These are phyloP conservation scores for Cotesia chilonis DNA, from an alignment of 1,140 invertebrate genomes.

Conservation along the genomic window DNA sequence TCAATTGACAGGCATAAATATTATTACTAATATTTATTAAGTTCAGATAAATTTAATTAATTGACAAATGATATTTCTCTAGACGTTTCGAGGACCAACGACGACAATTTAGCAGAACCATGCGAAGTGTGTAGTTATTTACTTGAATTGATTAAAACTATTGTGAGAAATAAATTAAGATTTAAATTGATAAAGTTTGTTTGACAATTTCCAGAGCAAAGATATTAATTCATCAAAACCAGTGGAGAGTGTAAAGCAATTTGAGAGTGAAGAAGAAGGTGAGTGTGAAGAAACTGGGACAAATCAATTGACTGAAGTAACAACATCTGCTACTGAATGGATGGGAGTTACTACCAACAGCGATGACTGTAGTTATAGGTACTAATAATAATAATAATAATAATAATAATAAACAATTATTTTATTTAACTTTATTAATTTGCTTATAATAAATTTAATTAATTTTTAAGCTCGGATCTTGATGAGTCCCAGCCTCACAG, in stretches of 20 bases:
- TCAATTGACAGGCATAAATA: no score
- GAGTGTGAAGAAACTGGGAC: slow-evolving; percentile 66
- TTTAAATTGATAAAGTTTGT: neutral
- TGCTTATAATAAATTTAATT: no score
- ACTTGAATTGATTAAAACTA: no score
- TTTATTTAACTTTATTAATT: no score
- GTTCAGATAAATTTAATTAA: no score
- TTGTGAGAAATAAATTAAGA: no score
- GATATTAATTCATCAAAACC: slow-evolving; percentile 40
- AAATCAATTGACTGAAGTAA: slow-evolving; percentile 67
- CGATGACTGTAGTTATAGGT: slow-evolving; percentile 82
- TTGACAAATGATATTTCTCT: no score
- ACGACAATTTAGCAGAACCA: no score
- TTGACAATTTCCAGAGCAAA: slow-evolving; percentile 53
- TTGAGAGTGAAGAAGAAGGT: slow-evolving; percentile 71
- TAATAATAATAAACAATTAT: neutral
- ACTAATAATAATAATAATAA: slow-evolving; percentile 6
- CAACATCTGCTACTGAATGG: slow-evolving; percentile 83
- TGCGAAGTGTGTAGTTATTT: no score
- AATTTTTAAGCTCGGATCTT: slow-evolving; percentile 71
- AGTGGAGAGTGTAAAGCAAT: slow-evolving; percentile 52
- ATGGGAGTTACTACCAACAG: slow-evolving; percentile 86
- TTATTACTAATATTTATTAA: no score
- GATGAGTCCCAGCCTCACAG: slow-evolving; percentile 70
- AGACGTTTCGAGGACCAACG: no score